A percentile compares a stretch with the other conserved stretches of the same genome.
These are phyloP conservation scores for Ranitomeya variabilis DNA, from an alignment of 2,113 vertebrate genomes.

Conservation along the genomic window DNA sequence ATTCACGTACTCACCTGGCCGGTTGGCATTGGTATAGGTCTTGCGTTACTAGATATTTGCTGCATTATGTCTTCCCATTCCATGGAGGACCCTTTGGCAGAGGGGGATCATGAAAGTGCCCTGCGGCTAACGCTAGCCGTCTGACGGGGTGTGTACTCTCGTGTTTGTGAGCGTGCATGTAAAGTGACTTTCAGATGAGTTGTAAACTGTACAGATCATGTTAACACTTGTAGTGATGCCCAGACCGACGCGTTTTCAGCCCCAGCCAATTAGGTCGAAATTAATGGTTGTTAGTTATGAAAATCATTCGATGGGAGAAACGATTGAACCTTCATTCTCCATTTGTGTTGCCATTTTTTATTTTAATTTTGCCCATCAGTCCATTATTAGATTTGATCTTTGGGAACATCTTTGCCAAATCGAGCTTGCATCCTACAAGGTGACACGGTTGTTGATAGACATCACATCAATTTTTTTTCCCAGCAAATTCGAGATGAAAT, in stretches of 20 bases:
- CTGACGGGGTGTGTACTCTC: constrained; percentile 13
- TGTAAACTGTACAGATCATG: not conserved
- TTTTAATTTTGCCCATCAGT: not conserved
- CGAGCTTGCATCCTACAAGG: not conserved
- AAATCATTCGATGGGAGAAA: not conserved
- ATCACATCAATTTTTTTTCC: not conserved
- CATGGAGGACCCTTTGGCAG: no score
- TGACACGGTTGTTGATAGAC: not conserved
- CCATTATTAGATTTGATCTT: not conserved
- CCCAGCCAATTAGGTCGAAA: not conserved
- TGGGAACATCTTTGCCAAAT: no score
- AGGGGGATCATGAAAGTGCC: not conserved
- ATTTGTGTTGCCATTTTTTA: not conserved
- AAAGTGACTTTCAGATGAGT: not conserved
- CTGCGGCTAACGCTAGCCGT: not conserved
- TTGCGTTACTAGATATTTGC: no score
- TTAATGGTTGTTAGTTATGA: not conserved
- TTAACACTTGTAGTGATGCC: constrained; percentile 19
- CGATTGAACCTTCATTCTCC: not conserved
- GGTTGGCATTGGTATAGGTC: no score
- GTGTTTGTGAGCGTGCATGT: constrained; percentile 19
- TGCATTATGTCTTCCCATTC: no score
- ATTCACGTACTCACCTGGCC: not conserved
- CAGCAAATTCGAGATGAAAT: not conserved
- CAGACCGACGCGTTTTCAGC: not conserved